Conservation (phyloP, 64 coral and sea anemone genomes). For the Exaiptasia diaphana region DNA sequence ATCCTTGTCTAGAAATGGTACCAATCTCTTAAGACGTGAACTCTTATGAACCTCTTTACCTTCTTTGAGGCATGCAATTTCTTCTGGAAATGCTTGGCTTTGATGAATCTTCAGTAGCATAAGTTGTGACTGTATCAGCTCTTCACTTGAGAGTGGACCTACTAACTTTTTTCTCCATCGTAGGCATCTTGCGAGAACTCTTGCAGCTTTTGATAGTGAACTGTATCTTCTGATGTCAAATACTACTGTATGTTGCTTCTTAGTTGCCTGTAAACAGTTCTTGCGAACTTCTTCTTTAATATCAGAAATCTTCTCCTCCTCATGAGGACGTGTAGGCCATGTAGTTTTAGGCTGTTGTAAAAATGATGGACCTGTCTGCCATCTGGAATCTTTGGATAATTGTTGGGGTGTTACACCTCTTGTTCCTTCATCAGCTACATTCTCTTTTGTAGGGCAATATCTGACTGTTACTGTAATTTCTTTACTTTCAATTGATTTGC, state of each 20-base stretch:
- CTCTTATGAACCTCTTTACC: not conserved
- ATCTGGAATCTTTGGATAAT: not conserved
- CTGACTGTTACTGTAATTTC: not conserved
- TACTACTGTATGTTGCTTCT: not conserved
- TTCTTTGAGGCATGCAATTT: not conserved
- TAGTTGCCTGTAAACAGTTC: not conserved
- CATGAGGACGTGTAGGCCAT: not conserved
- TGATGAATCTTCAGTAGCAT: not conserved
- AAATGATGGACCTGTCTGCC: not conserved
- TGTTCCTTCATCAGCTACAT: slow-evolving; percentile 28
- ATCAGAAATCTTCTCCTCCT: not conserved
- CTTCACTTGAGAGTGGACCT: not conserved
- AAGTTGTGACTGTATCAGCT: not conserved
- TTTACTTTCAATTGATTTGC: not conserved
- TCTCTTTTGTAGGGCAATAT: not conserved
- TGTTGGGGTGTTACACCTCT: not conserved
- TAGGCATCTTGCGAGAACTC: not conserved
- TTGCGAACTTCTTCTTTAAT: not conserved
- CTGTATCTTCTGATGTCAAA: not conserved
- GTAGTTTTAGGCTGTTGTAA: not conserved
- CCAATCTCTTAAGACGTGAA: not conserved
- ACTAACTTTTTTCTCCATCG: not conserved
- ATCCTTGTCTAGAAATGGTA: not conserved
- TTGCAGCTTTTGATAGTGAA: not conserved
- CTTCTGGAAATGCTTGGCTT: not conserved